A percentile compares a stretch with the other conserved stretches of the same genome.
Evolutionary conservation across 2,113 vertebrate genomes (phyloP).

Genomic region (Oreochromis spilurus): DNA sequence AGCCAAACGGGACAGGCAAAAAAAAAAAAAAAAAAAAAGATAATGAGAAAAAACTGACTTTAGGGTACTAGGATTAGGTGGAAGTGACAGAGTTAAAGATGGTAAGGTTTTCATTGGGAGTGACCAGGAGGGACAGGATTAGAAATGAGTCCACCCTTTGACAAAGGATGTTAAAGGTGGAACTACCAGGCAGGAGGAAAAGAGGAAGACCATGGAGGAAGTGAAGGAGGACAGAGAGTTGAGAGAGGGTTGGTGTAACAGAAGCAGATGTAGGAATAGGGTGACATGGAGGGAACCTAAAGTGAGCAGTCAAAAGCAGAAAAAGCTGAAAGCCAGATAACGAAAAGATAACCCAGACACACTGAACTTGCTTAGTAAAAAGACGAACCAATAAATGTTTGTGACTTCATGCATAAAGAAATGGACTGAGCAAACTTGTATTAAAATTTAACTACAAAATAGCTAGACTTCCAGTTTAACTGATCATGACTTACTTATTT

Average conservation of each 20-base stretch:
- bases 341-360: no score
- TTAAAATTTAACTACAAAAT: not conserved
- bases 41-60: not conserved
- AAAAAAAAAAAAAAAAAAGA: no score
- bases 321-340: no score
- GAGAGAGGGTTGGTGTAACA: not conserved
- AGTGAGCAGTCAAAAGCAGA: no score
- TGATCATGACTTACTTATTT: not conserved
- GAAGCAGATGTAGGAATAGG: no score
- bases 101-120: not conserved
- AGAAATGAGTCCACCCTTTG: not conserved
- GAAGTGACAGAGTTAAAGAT: not conserved
- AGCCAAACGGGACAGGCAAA: no score
- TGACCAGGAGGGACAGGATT: not conserved
- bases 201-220: not conserved
- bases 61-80: not conserved
- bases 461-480: not conserved
- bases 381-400: no score
- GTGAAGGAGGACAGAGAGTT: not conserved
- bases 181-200: not conserved
- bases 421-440: not conserved
- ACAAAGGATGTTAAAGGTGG: not conserved
- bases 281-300: no score
- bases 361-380: no score
- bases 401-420: not conserved